Evolutionary conservation across 2,113 vertebrate species (phyloP).

Genomic region (Silurus glanis): DNA sequence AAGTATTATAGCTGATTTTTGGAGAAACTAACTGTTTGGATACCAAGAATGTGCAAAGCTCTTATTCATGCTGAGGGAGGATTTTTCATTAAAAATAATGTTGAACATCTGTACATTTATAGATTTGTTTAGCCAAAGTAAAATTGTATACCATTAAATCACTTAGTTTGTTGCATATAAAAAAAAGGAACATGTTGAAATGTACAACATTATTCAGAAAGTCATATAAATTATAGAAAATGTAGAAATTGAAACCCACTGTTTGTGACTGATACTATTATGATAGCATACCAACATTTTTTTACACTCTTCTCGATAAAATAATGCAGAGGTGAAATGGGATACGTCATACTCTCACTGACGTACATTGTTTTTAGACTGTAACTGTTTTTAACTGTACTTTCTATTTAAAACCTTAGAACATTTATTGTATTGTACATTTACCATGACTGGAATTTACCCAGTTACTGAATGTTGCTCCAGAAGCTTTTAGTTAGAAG

Average conservation of each 20-base stretch:
- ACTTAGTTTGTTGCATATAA: too few species aligned
- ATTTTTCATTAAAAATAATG: too few species aligned
- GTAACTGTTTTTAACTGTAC: not conserved
- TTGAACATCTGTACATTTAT: too few species aligned
- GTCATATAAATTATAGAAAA: not conserved
- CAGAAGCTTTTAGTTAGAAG: not conserved
- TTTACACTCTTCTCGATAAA: not conserved
- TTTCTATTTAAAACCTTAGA: not conserved
- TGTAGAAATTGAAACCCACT: not conserved
- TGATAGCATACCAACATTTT: not conserved
- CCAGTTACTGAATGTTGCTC: not conserved
- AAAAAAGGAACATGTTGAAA: not conserved
- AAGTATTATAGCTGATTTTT: too few species aligned
- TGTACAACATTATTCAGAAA: not conserved
- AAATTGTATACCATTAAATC: too few species aligned
- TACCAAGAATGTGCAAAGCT: too few species aligned
- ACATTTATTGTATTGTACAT: not conserved
- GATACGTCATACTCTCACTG: not conserved
- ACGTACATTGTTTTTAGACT: not conserved
- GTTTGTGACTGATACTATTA: not conserved
- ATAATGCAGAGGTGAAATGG: not conserved
- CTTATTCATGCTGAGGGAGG: too few species aligned
- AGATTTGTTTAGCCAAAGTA: too few species aligned
- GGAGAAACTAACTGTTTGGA: too few species aligned
- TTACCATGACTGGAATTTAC: not conserved